phyloP scores from a whole-genome alignment of 2,797 vertebrate species.

The Pyrrhura leucotis region DNA sequence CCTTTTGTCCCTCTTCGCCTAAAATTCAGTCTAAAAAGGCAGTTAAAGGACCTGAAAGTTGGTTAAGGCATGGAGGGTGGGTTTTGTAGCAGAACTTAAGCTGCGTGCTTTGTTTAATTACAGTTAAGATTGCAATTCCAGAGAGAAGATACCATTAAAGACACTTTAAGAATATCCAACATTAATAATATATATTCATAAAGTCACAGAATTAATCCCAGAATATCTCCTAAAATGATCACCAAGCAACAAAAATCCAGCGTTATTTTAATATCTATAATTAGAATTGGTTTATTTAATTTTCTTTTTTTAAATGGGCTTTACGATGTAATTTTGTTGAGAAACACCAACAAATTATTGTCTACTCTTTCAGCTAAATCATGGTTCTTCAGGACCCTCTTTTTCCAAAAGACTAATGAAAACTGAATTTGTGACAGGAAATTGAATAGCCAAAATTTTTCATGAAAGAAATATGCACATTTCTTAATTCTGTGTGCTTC shows the following conservation, averaged over 20 bases:
- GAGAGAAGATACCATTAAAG: not conserved
- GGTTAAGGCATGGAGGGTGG: not conserved
- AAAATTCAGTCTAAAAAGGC: constrained; percentile 53
- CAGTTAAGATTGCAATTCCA: not conserved
- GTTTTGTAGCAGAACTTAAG: not conserved
- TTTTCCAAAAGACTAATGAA: not conserved
- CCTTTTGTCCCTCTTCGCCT: constrained; percentile 60
- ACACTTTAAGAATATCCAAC: not conserved
- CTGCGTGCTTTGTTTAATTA: not conserved
- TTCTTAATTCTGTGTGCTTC: not conserved
- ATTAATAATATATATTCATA: not conserved
- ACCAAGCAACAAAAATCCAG: not conserved
- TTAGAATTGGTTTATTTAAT: not conserved
- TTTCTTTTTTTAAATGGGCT: not conserved
- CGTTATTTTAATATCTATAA: not conserved
- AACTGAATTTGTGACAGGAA: not conserved
- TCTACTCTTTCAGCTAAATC: not conserved
- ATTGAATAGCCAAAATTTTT: not conserved
- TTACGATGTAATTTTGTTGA: not conserved
- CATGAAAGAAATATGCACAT: not conserved
- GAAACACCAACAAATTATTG: not conserved
- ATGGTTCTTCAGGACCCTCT: not conserved
- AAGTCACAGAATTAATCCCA: not conserved
- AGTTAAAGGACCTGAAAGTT: constrained; percentile 41
- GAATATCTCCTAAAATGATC: not conserved